A percentile compares a stretch with the other conserved stretches of the same genome.
Evolutionary conservation across 2,888 invertebrate genomes (phyloP).

Genomic region (Euspilapteryx auroguttella): DNA sequence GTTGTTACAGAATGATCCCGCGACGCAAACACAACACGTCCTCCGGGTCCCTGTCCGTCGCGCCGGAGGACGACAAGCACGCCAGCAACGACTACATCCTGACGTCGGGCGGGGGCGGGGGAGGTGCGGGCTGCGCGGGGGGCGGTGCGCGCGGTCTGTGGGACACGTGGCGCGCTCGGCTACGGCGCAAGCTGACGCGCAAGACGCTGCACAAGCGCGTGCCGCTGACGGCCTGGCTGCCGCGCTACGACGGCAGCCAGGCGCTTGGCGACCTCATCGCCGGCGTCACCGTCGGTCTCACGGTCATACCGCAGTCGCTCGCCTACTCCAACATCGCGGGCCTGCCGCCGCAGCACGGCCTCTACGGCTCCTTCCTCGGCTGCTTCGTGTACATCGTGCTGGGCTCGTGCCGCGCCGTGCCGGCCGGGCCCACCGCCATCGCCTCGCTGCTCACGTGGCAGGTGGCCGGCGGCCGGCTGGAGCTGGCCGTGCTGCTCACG

Average conservation of each 20-base stretch:
- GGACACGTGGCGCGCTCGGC: slow-evolving; percentile 29
- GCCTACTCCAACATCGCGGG: slow-evolving; percentile 82
- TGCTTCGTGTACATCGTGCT: slow-evolving; percentile 88
- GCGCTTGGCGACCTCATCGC: slow-evolving; percentile 87
- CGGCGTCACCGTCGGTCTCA: slow-evolving; percentile 89
- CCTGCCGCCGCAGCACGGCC: slow-evolving; percentile 81
- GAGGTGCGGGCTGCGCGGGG: too few relatives aligned
- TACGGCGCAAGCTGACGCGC: slow-evolving; percentile 63
- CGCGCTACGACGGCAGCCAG: slow-evolving; percentile 69
- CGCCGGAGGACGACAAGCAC: slow-evolving; percentile 46
- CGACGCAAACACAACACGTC: slow-evolving; percentile 50
- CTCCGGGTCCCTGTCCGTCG: slow-evolving; percentile 34
- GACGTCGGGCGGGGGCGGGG: neutral
- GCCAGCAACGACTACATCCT: slow-evolving; percentile 51
- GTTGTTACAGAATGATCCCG: slow-evolving; percentile 41
- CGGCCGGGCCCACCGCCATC: slow-evolving; percentile 91
- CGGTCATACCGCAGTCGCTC: slow-evolving; percentile 89
- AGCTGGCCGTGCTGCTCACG: slow-evolving; percentile 75
- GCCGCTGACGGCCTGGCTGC: slow-evolving; percentile 78
- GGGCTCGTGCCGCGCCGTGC: slow-evolving; percentile 91
- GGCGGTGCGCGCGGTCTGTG: slow-evolving; percentile 22
- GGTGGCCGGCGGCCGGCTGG: slow-evolving; percentile 67
- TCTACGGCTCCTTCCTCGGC: slow-evolving; percentile 92
- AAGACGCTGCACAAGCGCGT: slow-evolving; percentile 73
- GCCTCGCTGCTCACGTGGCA: slow-evolving; percentile 84